These are phyloP conservation scores for Tipula confusa DNA, from an alignment of 2,888 invertebrate genomes.

Conservation along the genomic window DNA sequence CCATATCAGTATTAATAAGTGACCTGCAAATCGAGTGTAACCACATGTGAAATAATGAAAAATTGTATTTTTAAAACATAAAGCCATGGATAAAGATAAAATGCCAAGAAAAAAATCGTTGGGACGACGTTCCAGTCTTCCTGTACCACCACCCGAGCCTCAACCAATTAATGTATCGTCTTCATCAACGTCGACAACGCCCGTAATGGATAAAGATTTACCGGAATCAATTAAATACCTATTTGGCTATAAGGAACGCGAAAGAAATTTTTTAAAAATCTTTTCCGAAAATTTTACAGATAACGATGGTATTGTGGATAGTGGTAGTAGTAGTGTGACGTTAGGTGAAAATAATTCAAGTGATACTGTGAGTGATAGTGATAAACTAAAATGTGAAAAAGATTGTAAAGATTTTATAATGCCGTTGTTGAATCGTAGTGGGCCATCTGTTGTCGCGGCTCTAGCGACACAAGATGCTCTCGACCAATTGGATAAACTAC, in stretches of 20 bases:
- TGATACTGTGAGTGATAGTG: conserved; percentile 32
- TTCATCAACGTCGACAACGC: conserved; percentile 29
- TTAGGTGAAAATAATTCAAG: background rate
- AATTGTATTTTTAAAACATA: background rate
- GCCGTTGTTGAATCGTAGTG: conserved; percentile 54
- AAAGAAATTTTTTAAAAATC: conserved; percentile 33
- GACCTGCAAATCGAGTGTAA: background rate
- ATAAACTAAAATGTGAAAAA: conserved; percentile 42
- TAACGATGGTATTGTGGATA: too few relatives aligned
- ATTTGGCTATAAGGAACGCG: conserved; percentile 40
- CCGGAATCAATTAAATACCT: conserved; percentile 36
- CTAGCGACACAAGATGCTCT: conserved; percentile 62
- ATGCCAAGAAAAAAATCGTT: background rate
- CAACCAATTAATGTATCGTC: conserved; percentile 35
- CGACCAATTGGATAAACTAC: conserved; percentile 74
- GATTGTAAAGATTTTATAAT: conserved; percentile 45
- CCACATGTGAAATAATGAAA: background rate
- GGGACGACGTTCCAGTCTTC: conserved; percentile 29
- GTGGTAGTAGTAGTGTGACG: background rate
- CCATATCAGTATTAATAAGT: background rate
- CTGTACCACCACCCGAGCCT: conserved; percentile 35
- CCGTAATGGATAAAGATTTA: background rate
- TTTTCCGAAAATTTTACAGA: background rate
- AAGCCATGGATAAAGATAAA: conserved; percentile 20
- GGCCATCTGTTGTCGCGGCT: conserved; percentile 55